Evolutionary conservation across 2,888 invertebrate genomes (phyloP).

Genomic region (Catocala sponsa): DNA sequence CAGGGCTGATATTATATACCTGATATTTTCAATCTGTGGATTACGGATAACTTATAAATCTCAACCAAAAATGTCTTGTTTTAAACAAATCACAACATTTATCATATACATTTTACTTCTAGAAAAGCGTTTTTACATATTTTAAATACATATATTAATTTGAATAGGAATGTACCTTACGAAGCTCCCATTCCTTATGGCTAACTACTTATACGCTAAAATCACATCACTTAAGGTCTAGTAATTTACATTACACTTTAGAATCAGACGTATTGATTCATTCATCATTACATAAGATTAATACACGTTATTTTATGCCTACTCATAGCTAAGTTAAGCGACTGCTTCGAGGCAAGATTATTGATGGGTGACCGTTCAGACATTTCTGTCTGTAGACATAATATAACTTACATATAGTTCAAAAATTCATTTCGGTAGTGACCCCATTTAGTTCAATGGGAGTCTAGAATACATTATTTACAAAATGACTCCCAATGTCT

Average conservation of each 20-base stretch:
- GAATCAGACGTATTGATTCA: conserved; percentile 12
- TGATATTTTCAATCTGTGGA: too few relatives aligned
- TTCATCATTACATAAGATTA: background rate
- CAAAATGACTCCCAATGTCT: background rate
- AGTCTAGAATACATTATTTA: background rate
- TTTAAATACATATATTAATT: background rate
- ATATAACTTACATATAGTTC: background rate
- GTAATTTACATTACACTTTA: conserved; percentile 35
- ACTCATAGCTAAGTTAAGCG: background rate
- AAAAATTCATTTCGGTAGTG: background rate
- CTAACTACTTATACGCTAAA: conserved; percentile 40
- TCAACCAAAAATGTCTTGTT: too few relatives aligned
- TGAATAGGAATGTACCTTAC: conserved; percentile 30
- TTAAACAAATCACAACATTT: too few relatives aligned
- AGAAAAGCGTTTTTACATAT: background rate
- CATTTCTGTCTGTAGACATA: too few relatives aligned
- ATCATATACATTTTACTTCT: background rate
- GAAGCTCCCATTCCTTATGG: background rate
- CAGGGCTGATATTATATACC: too few relatives aligned
- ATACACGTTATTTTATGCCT: background rate
- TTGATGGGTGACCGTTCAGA: too few relatives aligned
- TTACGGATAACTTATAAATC: too few relatives aligned
- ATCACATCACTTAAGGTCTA: conserved; percentile 51
- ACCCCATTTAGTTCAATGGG: background rate
- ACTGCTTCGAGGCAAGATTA: too few relatives aligned